These are phyloP conservation scores for Alviniconcha strummeri DNA, from an alignment of 2,888 invertebrate species.

Conservation along the genomic window DNA sequence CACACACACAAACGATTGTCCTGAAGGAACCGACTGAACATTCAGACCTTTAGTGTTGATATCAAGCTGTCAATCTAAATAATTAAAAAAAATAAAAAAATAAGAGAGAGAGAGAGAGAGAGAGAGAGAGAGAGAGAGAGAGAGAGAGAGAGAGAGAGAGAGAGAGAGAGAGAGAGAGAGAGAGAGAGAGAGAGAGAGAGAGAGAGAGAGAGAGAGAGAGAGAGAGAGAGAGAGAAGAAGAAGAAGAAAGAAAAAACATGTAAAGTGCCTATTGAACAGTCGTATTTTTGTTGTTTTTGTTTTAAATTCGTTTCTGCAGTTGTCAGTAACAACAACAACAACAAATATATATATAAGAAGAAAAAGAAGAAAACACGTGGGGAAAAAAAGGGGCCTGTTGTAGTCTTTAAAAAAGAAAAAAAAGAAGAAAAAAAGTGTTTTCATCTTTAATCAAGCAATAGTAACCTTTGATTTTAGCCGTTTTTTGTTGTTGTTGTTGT, in stretches of 20 bases:
- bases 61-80: too few relatives aligned
- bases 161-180: background rate
- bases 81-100: background rate
- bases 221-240: conserved; percentile 30
- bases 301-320: background rate
- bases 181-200: conserved; percentile 11
- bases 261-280: background rate
- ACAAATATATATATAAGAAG: background rate
- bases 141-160: background rate
- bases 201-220: conserved; percentile 32
- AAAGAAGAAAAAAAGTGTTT: background rate
- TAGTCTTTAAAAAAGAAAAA: background rate
- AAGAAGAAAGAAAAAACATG: conserved; percentile 6
- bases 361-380: background rate
- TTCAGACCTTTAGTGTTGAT: too few relatives aligned
- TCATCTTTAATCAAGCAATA: too few relatives aligned
- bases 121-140: conserved; percentile 22
- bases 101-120: conserved; percentile 24
- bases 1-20: too few relatives aligned
- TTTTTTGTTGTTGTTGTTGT: too few relatives aligned
- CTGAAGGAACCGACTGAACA: too few relatives aligned
- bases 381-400: background rate
- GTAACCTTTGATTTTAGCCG: too few relatives aligned
- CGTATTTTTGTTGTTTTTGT: conserved; percentile 2
- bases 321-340: background rate